Evolutionary conservation across 2,113 vertebrate species (phyloP), one percentile per base, ranked within the genome.

Genomic region (Chionis minor): DNA sequence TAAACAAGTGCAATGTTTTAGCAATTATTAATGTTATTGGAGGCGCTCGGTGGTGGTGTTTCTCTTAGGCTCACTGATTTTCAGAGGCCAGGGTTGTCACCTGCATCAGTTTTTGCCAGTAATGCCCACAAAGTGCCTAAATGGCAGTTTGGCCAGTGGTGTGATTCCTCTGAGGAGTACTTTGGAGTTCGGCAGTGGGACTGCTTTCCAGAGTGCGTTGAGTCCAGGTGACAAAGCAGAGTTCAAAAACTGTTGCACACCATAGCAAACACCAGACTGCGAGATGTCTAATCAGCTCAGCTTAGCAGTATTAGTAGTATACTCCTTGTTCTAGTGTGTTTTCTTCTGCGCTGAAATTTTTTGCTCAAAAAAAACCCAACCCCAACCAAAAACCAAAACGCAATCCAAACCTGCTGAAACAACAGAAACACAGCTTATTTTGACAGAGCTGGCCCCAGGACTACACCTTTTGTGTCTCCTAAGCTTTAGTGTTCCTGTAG

Each of bases 161-260:
- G 45, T 49, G 24, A 1, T 17, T 73, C 42, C 23, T 35, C 30
- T 44, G n/a, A 33, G 0, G 3, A 16, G 40, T 3, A 13, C 67
- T 24, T 81, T 15, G 9, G 1, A 67, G 40, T 61, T 56, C 0
- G 0, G 16, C 1, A 0, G 3, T 10, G 15, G 40, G 14, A 12
- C 74, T 58, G 5, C 20, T 62, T n/a, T 4, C 6, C 6, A 4
- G 22, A 47, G 40, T 19, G 2, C 2, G 0, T 35, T 35, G 47
- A 75, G 49, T 59, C 56, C 89, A 59, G 49, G 35, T 75, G 83
- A 32, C 65, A 42, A 24, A 92, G 72, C 27, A 27, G 62, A 26
- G 54, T 24, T 65, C 45, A 62, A 45, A 74, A 81, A 40, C 21
- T 20, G 9, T 54, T 0, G 0, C 24, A 12, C 13, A 2, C 27